phyloP scores from a whole-genome alignment of 2,113 vertebrate species.

The Meles meles region DNA sequence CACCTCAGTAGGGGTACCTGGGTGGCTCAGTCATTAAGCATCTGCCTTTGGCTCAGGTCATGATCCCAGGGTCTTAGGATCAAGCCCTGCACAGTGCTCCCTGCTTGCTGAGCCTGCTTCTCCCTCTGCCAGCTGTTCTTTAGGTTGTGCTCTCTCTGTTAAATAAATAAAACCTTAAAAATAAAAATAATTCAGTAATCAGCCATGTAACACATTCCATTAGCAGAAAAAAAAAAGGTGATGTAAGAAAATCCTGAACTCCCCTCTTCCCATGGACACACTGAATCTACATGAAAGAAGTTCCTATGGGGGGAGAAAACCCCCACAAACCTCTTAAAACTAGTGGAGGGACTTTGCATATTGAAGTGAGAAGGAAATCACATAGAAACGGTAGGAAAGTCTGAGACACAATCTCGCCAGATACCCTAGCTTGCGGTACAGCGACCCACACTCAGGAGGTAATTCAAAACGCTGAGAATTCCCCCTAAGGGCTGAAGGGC shows the following conservation, averaged over 20 bases:
- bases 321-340: not conserved
- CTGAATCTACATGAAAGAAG: not conserved
- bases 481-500: not conserved
- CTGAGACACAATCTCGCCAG: not conserved
- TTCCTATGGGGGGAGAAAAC: not conserved
- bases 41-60: no score
- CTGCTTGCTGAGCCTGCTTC: not conserved
- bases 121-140: not conserved
- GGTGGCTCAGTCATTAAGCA: no score
- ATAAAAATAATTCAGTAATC: not conserved
- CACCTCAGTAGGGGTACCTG: no score
- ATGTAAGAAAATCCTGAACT: not conserved
- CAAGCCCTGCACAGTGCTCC: no score
- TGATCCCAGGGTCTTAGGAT: no score
- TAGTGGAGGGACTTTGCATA: not conserved
- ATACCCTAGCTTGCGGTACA: not conserved
- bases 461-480: not conserved
- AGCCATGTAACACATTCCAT: not conserved
- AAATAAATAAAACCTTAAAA: not conserved
- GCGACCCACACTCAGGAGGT: not conserved
- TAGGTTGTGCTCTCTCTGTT: not conserved
- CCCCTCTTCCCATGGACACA: not conserved
- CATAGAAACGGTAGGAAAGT: not conserved
- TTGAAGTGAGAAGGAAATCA: not conserved
- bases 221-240: not conserved